Evolutionary conservation across 2,797 vertebrate species (phyloP).

Genomic region (Alouatta caraya): DNA sequence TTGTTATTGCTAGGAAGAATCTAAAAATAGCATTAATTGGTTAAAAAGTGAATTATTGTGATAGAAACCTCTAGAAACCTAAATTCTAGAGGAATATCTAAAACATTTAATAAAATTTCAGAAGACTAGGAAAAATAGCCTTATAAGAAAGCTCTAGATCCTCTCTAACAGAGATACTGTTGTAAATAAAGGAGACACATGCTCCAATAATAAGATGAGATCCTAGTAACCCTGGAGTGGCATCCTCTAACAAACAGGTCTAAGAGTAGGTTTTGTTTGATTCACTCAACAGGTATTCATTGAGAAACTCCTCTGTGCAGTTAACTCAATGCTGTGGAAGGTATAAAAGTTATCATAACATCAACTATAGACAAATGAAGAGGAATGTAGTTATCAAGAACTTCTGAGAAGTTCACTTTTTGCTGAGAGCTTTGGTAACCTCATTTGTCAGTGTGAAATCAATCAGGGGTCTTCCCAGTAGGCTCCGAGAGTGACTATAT

Average conservation of each 20-base stretch:
- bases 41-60: neutral
- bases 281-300: neutral
- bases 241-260: neutral
- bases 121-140: neutral
- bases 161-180: neutral
- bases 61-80: neutral
- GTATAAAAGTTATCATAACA: neutral
- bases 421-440: neutral
- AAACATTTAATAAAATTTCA: conserved; percentile 37
- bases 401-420: neutral
- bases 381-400: neutral
- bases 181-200: neutral
- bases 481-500: neutral
- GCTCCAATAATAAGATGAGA: neutral
- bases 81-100: conserved; percentile 23
- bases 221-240: neutral
- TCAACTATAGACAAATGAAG: neutral
- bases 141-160: neutral
- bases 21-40: neutral
- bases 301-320: neutral
- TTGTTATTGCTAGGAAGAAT: neutral
- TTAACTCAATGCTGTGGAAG: neutral
- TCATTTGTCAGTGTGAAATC: neutral
- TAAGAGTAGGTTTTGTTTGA: neutral
- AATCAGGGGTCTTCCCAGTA: neutral